A percentile compares a stretch with the other conserved stretches of the same genome.
Evolutionary conservation across 2,113 vertebrate genomes (phyloP).

Genomic region (Triplophysa rosa): DNA sequence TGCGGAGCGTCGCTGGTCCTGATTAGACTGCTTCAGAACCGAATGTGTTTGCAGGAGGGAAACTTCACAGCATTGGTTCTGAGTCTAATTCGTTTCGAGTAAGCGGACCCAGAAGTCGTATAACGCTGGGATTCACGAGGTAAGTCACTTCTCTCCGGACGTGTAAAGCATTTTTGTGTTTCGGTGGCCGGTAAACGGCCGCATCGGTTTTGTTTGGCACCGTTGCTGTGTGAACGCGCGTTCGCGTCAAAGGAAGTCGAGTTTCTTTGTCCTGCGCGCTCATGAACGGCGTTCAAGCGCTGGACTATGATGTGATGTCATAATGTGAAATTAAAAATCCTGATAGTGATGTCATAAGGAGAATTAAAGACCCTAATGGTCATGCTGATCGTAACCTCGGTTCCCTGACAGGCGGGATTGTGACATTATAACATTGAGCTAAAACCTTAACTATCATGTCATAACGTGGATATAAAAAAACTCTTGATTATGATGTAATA

Average conservation of each 20-base stretch:
- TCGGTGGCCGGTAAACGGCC: constrained; percentile 16
- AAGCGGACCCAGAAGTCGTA: constrained; percentile 58
- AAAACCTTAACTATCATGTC: neutral
- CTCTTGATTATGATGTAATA: neutral
- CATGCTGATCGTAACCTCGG: too few species aligned
- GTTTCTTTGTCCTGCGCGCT: constrained; percentile 75
- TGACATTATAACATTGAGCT: neutral
- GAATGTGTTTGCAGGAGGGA: constrained; percentile 80
- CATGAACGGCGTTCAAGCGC: constrained; percentile 43
- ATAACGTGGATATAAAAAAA: neutral
- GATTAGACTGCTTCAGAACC: constrained; percentile 73
- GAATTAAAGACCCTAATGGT: neutral
- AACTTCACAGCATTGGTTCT: constrained; percentile 78
- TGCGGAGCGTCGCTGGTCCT: constrained; percentile 54
- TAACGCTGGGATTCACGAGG: constrained; percentile 41
- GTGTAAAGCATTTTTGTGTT: neutral
- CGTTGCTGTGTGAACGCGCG: constrained; percentile 73
- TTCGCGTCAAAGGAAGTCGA: constrained; percentile 63
- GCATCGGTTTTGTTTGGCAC: constrained; percentile 32
- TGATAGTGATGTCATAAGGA: neutral
- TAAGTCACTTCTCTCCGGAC: constrained; percentile 5
- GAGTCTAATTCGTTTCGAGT: constrained; percentile 70
- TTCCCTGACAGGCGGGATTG: neutral
- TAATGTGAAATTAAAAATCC: neutral
- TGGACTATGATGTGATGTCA: constrained; percentile 1